A percentile compares a stretch with the other conserved stretches of the same genome.
Conservation (phyloP, 2,797 vertebrate species). For the Molossus alvarezi region DNA sequence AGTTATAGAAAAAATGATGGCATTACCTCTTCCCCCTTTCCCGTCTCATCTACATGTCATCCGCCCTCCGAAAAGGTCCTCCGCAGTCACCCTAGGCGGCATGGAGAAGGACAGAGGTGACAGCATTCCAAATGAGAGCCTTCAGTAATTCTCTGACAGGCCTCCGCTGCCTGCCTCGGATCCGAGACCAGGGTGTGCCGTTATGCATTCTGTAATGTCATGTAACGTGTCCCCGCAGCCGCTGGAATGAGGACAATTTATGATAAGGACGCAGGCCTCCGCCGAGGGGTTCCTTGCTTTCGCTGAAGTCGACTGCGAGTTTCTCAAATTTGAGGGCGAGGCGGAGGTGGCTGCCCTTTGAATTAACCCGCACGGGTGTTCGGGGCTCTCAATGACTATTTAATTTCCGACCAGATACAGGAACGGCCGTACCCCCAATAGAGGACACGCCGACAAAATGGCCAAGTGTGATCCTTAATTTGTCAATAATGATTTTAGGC, state of each 20-base stretch:
- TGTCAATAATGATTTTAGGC: slow-evolving; percentile 96
- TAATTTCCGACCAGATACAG: slow-evolving; percentile 86
- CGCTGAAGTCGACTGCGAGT: not conserved
- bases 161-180: not conserved
- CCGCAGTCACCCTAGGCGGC: not conserved
- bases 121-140: slow-evolving; percentile 66
- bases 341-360: slow-evolving; percentile 34
- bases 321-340: slow-evolving; percentile 68
- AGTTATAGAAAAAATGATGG: not conserved
- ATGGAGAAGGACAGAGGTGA: slow-evolving; percentile 21
- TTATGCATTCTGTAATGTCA: not conserved
- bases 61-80: slow-evolving; percentile 2
- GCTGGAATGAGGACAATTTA: slow-evolving; percentile 34
- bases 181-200: not conserved
- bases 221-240: not conserved
- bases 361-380: slow-evolving; percentile 85
- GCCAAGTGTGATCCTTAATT: slow-evolving; percentile 94
- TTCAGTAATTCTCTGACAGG: slow-evolving; percentile 43
- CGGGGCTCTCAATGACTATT: slow-evolving; percentile 89
- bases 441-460: slow-evolving; percentile 86
- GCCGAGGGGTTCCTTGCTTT: slow-evolving; percentile 74
- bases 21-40: not conserved
- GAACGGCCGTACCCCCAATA: slow-evolving; percentile 88
- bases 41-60: slow-evolving; percentile 8
- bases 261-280: slow-evolving; percentile 53